Evolutionary conservation across 2,113 vertebrate genomes (phyloP).

Genomic region (Trochalopteron elliotii): DNA sequence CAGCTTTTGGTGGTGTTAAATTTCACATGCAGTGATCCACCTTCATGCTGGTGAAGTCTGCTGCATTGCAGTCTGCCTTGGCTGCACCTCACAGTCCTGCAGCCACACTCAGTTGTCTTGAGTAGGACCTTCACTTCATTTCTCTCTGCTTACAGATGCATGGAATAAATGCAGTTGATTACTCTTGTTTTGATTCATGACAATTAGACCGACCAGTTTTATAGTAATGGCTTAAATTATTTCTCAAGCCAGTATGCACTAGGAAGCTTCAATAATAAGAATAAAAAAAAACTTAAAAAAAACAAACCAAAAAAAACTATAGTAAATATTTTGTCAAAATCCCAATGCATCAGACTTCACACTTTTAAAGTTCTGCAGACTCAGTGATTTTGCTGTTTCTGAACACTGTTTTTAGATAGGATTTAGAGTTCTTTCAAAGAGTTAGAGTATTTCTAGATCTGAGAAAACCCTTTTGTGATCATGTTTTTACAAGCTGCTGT

Average conservation of each 20-base stretch:
- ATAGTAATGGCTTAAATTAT: not conserved
- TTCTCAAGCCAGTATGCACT: not conserved
- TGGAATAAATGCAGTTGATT: not conserved
- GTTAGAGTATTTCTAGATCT: constrained; percentile 4
- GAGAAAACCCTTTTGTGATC: constrained; percentile 30
- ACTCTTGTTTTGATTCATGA: not conserved
- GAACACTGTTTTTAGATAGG: not conserved
- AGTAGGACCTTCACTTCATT: not conserved
- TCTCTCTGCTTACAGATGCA: not conserved
- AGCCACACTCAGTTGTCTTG: not conserved
- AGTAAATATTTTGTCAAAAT: not conserved
- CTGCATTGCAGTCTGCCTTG: not conserved
- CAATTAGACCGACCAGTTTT: not conserved
- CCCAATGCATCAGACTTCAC: not conserved
- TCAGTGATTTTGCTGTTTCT: not conserved
- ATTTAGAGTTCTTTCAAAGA: not conserved
- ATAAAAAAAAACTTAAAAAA: too few relatives aligned
- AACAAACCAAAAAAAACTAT: too few relatives aligned
- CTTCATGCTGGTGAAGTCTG: not conserved
- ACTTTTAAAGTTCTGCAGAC: not conserved
- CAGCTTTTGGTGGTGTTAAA: not conserved
- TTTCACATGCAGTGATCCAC: not conserved
- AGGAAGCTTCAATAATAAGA: not conserved
- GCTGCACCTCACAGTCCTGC: not conserved
- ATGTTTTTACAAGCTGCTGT: constrained; percentile 37